Percentiles rank a stretch among this genome's conserved stretches.
phyloP scores from a whole-genome alignment of 2,797 vertebrate species.

The Crotalus adamanteus region DNA sequence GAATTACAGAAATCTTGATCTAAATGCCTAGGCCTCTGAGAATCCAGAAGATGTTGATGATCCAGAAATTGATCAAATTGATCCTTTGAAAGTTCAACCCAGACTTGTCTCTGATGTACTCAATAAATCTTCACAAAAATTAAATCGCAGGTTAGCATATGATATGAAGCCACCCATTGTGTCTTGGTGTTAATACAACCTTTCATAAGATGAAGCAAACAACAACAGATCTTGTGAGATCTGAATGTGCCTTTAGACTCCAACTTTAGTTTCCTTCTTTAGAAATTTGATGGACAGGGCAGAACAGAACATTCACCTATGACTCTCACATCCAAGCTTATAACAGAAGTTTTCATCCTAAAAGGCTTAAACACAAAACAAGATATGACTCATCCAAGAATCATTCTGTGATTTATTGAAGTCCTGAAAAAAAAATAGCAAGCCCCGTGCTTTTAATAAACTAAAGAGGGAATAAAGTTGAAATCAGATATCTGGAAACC shows the following conservation, averaged over 20 bases:
- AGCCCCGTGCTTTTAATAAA: conserved; percentile 68
- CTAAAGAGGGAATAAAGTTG: conserved; percentile 70
- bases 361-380: background rate
- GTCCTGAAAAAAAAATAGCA: conserved; percentile 72
- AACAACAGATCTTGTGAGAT: conserved; percentile 60
- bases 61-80: background rate
- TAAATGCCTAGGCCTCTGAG: background rate
- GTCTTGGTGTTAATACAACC: conserved; percentile 61
- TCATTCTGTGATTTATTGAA: conserved; percentile 70
- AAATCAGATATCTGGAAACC: conserved; percentile 67
- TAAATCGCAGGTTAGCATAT: background rate
- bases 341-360: conserved; percentile 58
- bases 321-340: conserved; percentile 66
- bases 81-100: background rate
- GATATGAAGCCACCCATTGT: background rate
- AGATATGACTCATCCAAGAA: conserved; percentile 61
- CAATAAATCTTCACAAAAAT: background rate
- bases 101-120: background rate
- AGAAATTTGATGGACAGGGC: background rate
- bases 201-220: conserved; percentile 50
- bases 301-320: conserved; percentile 67
- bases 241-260: conserved; percentile 73
- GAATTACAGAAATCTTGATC: background rate
- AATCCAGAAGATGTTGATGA: background rate
- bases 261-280: conserved; percentile 8